Percentiles rank a stretch among this genome's conserved stretches.
Conservation (phyloP, 1,140 invertebrate species). For the Habropoda laboriosa region DNA sequence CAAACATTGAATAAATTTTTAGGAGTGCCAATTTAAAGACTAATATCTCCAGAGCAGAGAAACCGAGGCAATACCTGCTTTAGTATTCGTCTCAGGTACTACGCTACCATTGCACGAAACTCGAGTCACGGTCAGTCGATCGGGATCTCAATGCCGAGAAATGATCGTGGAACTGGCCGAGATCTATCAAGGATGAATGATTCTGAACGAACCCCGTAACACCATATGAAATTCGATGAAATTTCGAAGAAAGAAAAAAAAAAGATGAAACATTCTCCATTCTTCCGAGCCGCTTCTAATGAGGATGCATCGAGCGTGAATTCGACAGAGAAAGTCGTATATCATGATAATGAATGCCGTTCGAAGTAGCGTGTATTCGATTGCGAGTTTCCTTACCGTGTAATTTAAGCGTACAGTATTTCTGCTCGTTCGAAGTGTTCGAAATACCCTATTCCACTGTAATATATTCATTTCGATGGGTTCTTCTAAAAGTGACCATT, state of each 20-base stretch:
- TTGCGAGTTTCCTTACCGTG: not conserved
- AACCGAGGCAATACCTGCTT: not conserved
- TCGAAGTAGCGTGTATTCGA: not conserved
- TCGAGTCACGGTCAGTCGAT: conserved; percentile 14
- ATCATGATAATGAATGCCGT: not conserved
- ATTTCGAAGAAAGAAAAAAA: not conserved
- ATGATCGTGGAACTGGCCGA: not conserved
- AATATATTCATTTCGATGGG: too few species aligned
- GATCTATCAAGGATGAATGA: conserved; percentile 12
- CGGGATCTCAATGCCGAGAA: conserved; percentile 2
- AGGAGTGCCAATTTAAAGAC: not conserved
- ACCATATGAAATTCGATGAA: not conserved
- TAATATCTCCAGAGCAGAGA: not conserved
- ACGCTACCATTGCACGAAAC: not conserved
- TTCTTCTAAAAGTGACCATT: too few species aligned
- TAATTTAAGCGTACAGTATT: not conserved
- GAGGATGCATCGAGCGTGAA: conserved; percentile 34
- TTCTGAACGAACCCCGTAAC: too few species aligned
- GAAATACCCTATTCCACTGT: not conserved
- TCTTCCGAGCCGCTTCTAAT: not conserved
- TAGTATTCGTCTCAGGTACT: conserved; percentile 10
- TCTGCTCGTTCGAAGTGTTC: not conserved
- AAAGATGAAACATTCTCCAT: too few species aligned
- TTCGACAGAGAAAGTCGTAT: conserved; percentile 36
- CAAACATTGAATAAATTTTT: not conserved